Evolutionary conservation across 2,113 vertebrate genomes (phyloP).

Genomic region (Nestor notabilis): DNA sequence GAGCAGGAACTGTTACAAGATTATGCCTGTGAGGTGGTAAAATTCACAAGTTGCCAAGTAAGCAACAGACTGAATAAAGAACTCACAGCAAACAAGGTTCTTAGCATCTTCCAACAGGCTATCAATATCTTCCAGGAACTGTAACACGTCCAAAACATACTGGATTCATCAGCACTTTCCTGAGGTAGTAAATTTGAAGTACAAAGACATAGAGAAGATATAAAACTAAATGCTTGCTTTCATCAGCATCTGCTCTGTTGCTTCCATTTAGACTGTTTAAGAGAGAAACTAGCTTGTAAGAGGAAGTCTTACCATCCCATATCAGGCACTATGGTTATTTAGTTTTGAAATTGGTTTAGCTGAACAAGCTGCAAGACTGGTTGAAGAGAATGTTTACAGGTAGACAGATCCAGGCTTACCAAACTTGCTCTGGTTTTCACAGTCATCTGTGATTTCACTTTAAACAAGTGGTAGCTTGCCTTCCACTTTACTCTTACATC

Average conservation of each 20-base stretch:
- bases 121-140: not conserved
- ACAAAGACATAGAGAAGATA: not conserved
- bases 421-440: not conserved
- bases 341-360: not conserved
- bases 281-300: not conserved
- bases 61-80: not conserved
- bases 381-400: not conserved
- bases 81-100: not conserved
- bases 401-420: not conserved
- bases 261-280: not conserved
- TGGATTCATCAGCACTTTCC: not conserved
- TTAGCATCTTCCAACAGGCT: not conserved
- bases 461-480: not conserved
- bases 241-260: not conserved
- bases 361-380: not conserved
- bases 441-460: not conserved
- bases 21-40: not conserved
- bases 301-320: not conserved
- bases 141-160: not conserved
- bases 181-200: not conserved
- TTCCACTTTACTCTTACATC: not conserved
- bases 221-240: not conserved
- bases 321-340: not conserved
- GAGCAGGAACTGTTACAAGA: accelerated
- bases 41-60: not conserved